These are phyloP conservation scores for Metellina segmentata DNA, from an alignment of 2,888 invertebrate genomes.

Conservation along the genomic window DNA sequence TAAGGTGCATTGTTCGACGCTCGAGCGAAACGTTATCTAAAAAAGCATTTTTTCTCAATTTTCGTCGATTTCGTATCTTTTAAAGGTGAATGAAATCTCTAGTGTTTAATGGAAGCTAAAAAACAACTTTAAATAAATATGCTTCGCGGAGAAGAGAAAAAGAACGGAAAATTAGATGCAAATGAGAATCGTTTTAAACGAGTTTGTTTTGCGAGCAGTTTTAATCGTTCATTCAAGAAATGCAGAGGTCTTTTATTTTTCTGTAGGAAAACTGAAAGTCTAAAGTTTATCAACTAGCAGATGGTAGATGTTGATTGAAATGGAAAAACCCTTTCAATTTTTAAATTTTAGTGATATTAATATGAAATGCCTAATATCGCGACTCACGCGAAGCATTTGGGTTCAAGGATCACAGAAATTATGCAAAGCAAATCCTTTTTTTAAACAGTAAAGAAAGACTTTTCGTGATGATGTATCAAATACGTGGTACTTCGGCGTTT, in stretches of 20 bases:
- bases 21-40: constrained; percentile 11
- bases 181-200: constrained; percentile 56
- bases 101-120: constrained; percentile 36
- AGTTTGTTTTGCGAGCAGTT: constrained; percentile 44
- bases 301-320: constrained; percentile 36
- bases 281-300: constrained; percentile 44
- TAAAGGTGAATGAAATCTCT: constrained; percentile 43
- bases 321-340: constrained; percentile 2
- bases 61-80: constrained; percentile 31
- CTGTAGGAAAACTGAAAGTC: constrained; percentile 23
- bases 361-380: not conserved
- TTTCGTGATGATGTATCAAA: too few species aligned
- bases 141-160: constrained; percentile 28
- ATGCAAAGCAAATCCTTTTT: too few species aligned
- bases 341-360: constrained; percentile 1
- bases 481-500: too few species aligned
- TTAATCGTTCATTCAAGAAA: constrained; percentile 57
- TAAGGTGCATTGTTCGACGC: constrained; percentile 29
- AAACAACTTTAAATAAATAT: constrained; percentile 41
- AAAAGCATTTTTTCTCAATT: constrained; percentile 33
- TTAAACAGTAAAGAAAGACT: too few species aligned
- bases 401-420: too few species aligned
- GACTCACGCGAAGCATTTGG: too few species aligned
- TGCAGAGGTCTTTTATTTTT: constrained; percentile 23
- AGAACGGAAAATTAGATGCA: constrained; percentile 41